Conservation (phyloP, 2,888 invertebrate genomes). For the Chalcis sispes region DNA sequence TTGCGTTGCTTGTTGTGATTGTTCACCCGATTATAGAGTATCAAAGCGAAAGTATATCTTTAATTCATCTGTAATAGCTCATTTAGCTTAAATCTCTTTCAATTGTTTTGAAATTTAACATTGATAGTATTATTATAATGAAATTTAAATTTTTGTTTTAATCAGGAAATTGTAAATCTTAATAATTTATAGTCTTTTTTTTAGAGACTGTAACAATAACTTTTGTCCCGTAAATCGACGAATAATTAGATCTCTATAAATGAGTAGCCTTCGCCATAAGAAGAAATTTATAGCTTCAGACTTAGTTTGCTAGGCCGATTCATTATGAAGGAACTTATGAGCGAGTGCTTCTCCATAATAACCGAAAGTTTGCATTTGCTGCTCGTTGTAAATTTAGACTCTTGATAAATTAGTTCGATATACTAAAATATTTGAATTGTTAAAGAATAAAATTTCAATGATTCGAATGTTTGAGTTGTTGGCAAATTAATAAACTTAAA, state of each 20-base stretch:
- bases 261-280: slow-evolving; percentile 25
- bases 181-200: background rate
- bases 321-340: slow-evolving; percentile 33
- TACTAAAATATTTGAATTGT: slow-evolving; percentile 3
- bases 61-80: too few species aligned
- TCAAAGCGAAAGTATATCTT: too few species aligned
- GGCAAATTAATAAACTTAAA: too few species aligned
- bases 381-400: slow-evolving; percentile 5
- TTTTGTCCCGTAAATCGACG: slow-evolving; percentile 6
- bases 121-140: too few species aligned
- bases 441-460: slow-evolving; percentile 15
- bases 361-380: slow-evolving; percentile 39
- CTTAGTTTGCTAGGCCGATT: slow-evolving; percentile 41
- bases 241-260: slow-evolving; percentile 45
- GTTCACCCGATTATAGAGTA: too few species aligned
- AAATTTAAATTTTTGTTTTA: too few species aligned
- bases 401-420: background rate
- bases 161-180: too few species aligned
- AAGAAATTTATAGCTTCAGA: slow-evolving; percentile 43
- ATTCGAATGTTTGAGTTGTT: too few species aligned
- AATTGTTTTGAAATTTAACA: too few species aligned
- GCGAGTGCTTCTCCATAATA: slow-evolving; percentile 31
- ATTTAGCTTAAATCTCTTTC: too few species aligned
- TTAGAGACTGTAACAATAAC: slow-evolving; percentile 13
- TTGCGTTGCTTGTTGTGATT: too few species aligned